Evolutionary conservation across 2,888 invertebrate genomes (phyloP).

Genomic region (Cantharis lateralis): DNA sequence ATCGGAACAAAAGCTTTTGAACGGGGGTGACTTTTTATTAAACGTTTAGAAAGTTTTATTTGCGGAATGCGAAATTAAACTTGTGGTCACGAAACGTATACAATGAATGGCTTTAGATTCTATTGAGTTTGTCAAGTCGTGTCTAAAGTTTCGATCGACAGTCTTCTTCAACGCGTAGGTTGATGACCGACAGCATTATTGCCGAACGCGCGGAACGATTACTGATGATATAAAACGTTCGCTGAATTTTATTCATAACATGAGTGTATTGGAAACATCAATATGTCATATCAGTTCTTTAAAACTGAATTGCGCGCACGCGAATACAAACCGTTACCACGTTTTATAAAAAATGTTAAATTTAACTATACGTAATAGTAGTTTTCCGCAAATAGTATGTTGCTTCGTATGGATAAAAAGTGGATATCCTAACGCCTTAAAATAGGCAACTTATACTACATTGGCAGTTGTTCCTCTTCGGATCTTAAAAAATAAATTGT

Average conservation of each 20-base stretch:
- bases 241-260: background rate
- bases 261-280: background rate
- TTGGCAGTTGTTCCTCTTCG: too few relatives aligned
- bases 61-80: constrained; percentile 28
- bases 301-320: background rate
- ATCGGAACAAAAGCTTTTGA: background rate
- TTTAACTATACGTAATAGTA: too few relatives aligned
- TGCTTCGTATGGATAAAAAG: too few relatives aligned
- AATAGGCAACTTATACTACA: too few relatives aligned
- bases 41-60: constrained; percentile 23
- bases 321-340: background rate
- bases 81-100: constrained; percentile 27
- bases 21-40: constrained; percentile 13
- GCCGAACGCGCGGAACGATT: constrained; percentile 31
- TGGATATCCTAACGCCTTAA: too few relatives aligned
- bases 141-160: constrained; percentile 24
- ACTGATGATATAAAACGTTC: background rate
- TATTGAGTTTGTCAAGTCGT: constrained; percentile 29
- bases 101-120: constrained; percentile 26
- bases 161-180: constrained; percentile 30
- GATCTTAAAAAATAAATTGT: too few relatives aligned
- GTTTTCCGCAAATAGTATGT: too few relatives aligned
- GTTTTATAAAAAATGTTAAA: too few relatives aligned
- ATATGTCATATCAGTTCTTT: background rate
- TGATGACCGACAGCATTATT: constrained; percentile 39